phyloP scores from a whole-genome alignment of 2,888 invertebrate species.

The Brachyptera risi region DNA sequence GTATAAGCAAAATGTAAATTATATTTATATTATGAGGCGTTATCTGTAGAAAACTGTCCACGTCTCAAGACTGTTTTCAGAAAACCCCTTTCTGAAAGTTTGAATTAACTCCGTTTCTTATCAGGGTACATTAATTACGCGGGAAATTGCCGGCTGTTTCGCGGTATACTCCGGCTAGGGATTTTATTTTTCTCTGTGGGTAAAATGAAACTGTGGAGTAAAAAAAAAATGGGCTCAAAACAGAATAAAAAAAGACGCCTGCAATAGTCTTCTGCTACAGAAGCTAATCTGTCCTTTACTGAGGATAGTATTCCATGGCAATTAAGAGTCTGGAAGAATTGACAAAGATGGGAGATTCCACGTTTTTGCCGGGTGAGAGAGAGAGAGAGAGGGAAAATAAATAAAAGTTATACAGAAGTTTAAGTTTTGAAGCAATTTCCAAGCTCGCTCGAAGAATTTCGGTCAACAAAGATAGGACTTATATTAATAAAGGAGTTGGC shows the following conservation, averaged over 20 bases:
- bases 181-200: background rate
- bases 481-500: too few species aligned
- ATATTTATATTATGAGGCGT: slow-evolving; percentile 13
- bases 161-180: background rate
- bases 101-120: slow-evolving; percentile 24
- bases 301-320: slow-evolving; percentile 8
- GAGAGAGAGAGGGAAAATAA: slow-evolving; percentile 4
- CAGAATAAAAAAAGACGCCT: slow-evolving; percentile 3
- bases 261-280: background rate
- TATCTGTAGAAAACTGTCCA: slow-evolving; percentile 4
- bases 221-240: too few species aligned
- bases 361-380: background rate
- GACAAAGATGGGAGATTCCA: slow-evolving; percentile 10
- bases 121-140: slow-evolving; percentile 22
- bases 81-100: slow-evolving; percentile 16
- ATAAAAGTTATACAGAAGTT: slow-evolving; percentile 9
- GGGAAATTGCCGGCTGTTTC: slow-evolving; percentile 18
- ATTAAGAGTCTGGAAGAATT: slow-evolving; percentile 8
- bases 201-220: background rate
- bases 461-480: slow-evolving; percentile 16
- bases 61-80: background rate
- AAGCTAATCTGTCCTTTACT: slow-evolving; percentile 14
- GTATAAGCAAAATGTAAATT: slow-evolving; percentile 12
- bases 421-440: slow-evolving; percentile 3
- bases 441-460: slow-evolving; percentile 5